phyloP scores from a whole-genome alignment of 2,797 vertebrate species.

The Labroides dimidiatus region DNA sequence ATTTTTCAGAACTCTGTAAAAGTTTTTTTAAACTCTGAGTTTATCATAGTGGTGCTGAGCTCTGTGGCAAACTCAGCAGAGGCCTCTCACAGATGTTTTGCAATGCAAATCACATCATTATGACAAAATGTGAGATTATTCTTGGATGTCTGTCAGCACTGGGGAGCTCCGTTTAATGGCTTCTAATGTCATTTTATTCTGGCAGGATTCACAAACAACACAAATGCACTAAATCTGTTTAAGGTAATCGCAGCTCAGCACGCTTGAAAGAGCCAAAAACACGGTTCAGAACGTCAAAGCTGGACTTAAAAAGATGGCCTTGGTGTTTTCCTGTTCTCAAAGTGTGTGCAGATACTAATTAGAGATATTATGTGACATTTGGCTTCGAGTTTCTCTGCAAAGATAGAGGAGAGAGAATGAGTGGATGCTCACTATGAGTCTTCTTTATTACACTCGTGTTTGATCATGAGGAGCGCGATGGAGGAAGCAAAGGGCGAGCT shows the following conservation, averaged over 20 bases:
- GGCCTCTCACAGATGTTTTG: slow-evolving; percentile 67
- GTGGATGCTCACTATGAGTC: slow-evolving; percentile 38
- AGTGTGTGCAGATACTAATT: slow-evolving; percentile 36
- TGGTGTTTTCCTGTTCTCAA: slow-evolving; percentile 31
- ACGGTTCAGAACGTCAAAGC: slow-evolving; percentile 47
- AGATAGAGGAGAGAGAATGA: slow-evolving; percentile 29
- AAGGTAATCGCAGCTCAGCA: slow-evolving; percentile 49
- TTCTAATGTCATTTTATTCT: slow-evolving; percentile 70
- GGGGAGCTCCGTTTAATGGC: slow-evolving; percentile 60
- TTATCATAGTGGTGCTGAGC: slow-evolving; percentile 36
- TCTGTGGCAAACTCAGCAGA: slow-evolving; percentile 28
- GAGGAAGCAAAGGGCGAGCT: slow-evolving; percentile 31
- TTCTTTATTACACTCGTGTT: slow-evolving; percentile 4
- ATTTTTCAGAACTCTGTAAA: background rate
- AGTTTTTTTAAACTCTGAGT: slow-evolving; percentile 21
- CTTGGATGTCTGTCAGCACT: slow-evolving; percentile 53
- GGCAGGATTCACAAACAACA: slow-evolving; percentile 44
- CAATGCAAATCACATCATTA: slow-evolving; percentile 81
- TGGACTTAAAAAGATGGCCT: slow-evolving; percentile 35
- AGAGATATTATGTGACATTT: slow-evolving; percentile 54
- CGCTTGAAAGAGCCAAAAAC: slow-evolving; percentile 28
- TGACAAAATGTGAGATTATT: slow-evolving; percentile 71
- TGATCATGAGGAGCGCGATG: slow-evolving; percentile 29
- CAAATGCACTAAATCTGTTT: slow-evolving; percentile 49
- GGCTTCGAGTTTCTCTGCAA: slow-evolving; percentile 41